Conservation (phyloP, 1,140 invertebrate genomes). For the Trichoplusia ni region DNA sequence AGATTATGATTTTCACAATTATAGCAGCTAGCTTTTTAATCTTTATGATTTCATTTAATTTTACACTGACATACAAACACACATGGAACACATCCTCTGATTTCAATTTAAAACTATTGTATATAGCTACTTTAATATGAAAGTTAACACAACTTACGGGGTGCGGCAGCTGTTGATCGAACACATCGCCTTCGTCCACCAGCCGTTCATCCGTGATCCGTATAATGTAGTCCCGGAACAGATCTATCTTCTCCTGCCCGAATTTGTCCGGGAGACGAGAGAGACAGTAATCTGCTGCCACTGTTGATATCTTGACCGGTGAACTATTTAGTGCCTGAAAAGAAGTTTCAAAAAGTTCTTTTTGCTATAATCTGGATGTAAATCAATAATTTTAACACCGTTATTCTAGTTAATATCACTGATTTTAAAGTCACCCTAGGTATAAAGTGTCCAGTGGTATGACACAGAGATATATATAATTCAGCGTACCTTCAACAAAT, state of each 20-base stretch:
- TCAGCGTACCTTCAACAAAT: slow-evolving; percentile 53
- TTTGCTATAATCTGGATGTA: too few species aligned
- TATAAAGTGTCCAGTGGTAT: too few species aligned
- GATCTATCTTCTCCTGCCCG: slow-evolving; percentile 21
- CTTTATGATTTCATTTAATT: too few species aligned
- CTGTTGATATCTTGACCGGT: slow-evolving; percentile 66
- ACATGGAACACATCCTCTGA: too few species aligned
- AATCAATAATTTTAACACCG: too few species aligned
- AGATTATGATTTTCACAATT: too few species aligned
- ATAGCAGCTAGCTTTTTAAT: too few species aligned
- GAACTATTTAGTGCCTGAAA: slow-evolving; percentile 64
- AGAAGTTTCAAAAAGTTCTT: background rate
- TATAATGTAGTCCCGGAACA: slow-evolving; percentile 46
- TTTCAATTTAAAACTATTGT: too few species aligned
- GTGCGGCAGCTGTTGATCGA: slow-evolving; percentile 66
- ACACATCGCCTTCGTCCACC: slow-evolving; percentile 60
- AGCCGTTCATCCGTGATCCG: slow-evolving; percentile 63
- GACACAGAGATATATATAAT: too few species aligned
- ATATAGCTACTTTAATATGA: background rate
- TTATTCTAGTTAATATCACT: too few species aligned
- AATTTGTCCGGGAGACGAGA: slow-evolving; percentile 52
- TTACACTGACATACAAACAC: too few species aligned
- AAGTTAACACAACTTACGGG: slow-evolving; percentile 64
- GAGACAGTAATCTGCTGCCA: slow-evolving; percentile 66
- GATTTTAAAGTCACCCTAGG: too few species aligned